Evolutionary conservation across 2,797 vertebrate species (phyloP).

Genomic region (Sebastes miniatus): DNA sequence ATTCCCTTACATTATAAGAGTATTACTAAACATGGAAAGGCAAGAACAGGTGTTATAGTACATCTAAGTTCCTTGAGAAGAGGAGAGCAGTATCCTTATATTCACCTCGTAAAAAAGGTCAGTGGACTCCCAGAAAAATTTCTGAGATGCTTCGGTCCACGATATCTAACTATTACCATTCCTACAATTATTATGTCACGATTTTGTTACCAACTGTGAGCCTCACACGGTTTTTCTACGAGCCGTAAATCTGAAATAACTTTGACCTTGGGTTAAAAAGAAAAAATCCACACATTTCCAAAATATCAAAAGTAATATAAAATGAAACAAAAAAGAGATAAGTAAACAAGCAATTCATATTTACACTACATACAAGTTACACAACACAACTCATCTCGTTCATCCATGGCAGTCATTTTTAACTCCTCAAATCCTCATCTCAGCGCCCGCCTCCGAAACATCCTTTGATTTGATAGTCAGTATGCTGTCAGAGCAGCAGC

Average conservation of each 20-base stretch:
- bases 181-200: slow-evolving; percentile 62
- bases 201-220: slow-evolving; percentile 54
- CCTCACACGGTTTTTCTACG: slow-evolving; percentile 42
- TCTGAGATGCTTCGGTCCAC: slow-evolving; percentile 58
- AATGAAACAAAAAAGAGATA: slow-evolving; percentile 67
- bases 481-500: slow-evolving; percentile 22
- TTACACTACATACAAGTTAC: slow-evolving; percentile 85
- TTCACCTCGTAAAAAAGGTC: slow-evolving; percentile 71
- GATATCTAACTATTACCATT: slow-evolving; percentile 56
- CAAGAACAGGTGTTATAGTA: slow-evolving; percentile 81
- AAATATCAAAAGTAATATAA: slow-evolving; percentile 80
- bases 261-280: slow-evolving; percentile 53
- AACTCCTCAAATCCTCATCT: slow-evolving; percentile 16
- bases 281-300: slow-evolving; percentile 64
- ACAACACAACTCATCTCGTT: slow-evolving; percentile 54
- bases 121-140: slow-evolving; percentile 60
- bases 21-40: slow-evolving; percentile 82
- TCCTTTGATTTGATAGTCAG: slow-evolving; percentile 59
- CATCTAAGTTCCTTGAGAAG: slow-evolving; percentile 79
- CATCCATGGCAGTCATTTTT: slow-evolving; percentile 64
- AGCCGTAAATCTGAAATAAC: slow-evolving; percentile 50
- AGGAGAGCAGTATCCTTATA: slow-evolving; percentile 67
- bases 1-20: slow-evolving; percentile 79
- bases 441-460: slow-evolving; percentile 17
- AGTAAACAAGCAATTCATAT: slow-evolving; percentile 86